These are phyloP conservation scores for Sesamia nonagrioides DNA, from an alignment of 1,140 invertebrate species.

Conservation along the genomic window DNA sequence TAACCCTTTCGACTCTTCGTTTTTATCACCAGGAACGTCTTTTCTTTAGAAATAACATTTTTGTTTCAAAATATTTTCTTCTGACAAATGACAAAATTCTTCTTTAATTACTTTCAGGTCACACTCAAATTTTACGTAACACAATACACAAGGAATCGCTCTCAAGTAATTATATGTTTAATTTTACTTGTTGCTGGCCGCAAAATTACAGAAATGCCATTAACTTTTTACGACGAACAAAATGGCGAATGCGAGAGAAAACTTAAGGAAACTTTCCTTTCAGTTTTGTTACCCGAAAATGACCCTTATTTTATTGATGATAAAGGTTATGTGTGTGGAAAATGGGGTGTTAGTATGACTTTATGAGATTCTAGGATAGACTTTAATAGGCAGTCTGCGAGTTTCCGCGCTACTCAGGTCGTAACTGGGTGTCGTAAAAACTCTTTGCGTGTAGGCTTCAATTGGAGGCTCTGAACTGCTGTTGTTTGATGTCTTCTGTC, in stretches of 20 bases:
- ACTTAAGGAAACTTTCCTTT: constrained; percentile 42
- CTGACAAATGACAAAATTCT: not conserved
- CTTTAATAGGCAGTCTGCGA: constrained; percentile 54
- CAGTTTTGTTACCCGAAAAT: constrained; percentile 24
- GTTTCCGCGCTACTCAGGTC: constrained; percentile 46
- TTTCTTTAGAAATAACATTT: too few relatives aligned
- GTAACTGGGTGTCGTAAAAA: constrained; percentile 45
- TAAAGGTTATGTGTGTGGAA: constrained; percentile 16
- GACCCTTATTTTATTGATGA: constrained; percentile 23
- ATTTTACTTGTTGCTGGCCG: constrained; percentile 58
- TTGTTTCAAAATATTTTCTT: not conserved
- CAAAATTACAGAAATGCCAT: constrained; percentile 56
- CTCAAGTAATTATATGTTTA: constrained; percentile 58
- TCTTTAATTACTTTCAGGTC: constrained; percentile 23
- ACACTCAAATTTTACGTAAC: constrained; percentile 22
- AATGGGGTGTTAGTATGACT: constrained; percentile 47
- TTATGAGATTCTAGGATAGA: constrained; percentile 61
- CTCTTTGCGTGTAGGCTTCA: constrained; percentile 42
- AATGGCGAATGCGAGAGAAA: constrained; percentile 53
- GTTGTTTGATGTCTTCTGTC: constrained; percentile 41
- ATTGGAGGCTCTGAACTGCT: constrained; percentile 41
- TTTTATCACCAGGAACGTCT: too few relatives aligned
- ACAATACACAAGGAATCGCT: constrained; percentile 39
- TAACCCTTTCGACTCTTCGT: not conserved
- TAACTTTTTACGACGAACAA: constrained; percentile 61